Base-by-base conservation (phyloP, 1,140 invertebrate genomes). In the Palaemon carinicauda region DNA sequence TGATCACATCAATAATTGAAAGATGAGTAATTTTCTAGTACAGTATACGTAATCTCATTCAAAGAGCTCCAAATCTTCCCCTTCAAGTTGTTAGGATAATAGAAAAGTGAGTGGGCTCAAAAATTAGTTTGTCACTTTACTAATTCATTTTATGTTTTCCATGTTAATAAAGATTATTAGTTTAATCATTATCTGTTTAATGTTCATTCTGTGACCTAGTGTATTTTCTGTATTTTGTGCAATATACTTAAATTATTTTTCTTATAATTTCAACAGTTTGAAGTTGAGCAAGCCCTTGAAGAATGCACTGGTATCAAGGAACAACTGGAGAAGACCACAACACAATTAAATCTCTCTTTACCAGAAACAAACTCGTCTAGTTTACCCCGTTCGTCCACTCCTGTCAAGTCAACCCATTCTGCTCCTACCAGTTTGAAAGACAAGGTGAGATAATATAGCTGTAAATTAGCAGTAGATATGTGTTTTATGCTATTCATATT, bases 181-280 rank as follows among this genome's bases (percentile, higher is more conserved):
- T n/a, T n/a, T n/a, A n/a, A n/a, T n/a, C n/a, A n/a, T n/a, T n/a
- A n/a, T n/a, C n/a, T n/a, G n/a, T n/a, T n/a, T n/a, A n/a, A n/a
- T n/a, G n/a, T n/a, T n/a, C n/a, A n/a, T n/a, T n/a, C n/a, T n/a
- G n/a, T n/a, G n/a, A n/a, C n/a, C n/a, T n/a, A n/a, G n/a, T n/a
- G n/a, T n/a, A n/a, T n/a, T n/a, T n/a, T n/a, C n/a, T n/a, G n/a
- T n/a, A n/a, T n/a, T n/a, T n/a, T n/a, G 10, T 21, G 15, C n/a
- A 0, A 56, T 15, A 19, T 12, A 14, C 56, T 60, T n/a, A 3
- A 21, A 60, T 80, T 80, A 0, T 80, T 15, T n/a, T 5, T 51
- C 15, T n/a, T n/a, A n/a, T n/a, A n/a, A 21, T 65, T 17, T n/a
- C n/a, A 24, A 5, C 73, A 85, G 82, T 85, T 85, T 85, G 82